phyloP scores from a whole-genome alignment of 2,113 vertebrate genomes.

The Petromus typicus region DNA sequence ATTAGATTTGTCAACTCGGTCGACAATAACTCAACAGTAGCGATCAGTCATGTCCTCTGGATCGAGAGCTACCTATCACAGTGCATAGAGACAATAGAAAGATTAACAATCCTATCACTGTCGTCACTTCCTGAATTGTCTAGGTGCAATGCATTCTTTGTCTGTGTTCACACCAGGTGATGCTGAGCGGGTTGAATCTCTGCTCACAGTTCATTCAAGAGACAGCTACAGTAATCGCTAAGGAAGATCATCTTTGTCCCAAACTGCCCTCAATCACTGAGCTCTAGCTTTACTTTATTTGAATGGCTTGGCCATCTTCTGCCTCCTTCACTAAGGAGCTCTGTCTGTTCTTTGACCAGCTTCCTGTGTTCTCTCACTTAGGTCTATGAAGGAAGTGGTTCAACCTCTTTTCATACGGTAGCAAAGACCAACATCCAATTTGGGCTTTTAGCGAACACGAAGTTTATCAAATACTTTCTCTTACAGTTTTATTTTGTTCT shows the following conservation, averaged over 20 bases:
- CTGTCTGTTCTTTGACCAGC: not conserved
- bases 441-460: not conserved
- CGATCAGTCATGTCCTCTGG: not conserved
- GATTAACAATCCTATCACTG: not conserved
- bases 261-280: not conserved
- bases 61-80: not conserved
- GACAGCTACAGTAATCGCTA: not conserved
- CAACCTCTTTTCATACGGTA: not conserved
- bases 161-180: not conserved
- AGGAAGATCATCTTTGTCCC: not conserved
- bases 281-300: constrained; percentile 19
- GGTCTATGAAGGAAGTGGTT: not conserved
- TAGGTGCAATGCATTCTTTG: not conserved
- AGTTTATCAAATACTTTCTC: not conserved
- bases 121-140: not conserved
- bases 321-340: not conserved
- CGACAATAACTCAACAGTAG: not conserved
- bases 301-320: not conserved
- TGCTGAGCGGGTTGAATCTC: not conserved
- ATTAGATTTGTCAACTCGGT: constrained; percentile 51
- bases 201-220: not conserved
- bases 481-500: too few relatives aligned
- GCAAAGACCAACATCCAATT: not conserved
- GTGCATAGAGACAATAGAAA: not conserved
- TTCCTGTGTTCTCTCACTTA: not conserved